These are phyloP conservation scores for Ptycholaimellus sp. DNA, from an alignment of 2,888 invertebrate genomes.

Conservation along the genomic window DNA sequence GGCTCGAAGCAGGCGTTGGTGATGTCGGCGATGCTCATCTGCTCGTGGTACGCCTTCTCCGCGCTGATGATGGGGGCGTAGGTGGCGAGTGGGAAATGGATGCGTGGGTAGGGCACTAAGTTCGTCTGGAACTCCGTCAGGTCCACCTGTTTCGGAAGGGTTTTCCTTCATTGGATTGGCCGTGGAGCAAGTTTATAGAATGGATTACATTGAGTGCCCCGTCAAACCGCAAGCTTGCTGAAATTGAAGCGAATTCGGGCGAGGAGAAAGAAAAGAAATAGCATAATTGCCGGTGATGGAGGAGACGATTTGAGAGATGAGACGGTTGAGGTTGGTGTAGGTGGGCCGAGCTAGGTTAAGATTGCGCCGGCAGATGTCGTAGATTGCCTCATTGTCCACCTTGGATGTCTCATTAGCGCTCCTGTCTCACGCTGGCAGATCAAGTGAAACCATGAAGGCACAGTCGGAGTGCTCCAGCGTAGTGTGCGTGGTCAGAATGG, in stretches of 20 bases:
- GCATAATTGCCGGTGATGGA: conserved; percentile 67
- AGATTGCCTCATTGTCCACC: conserved; percentile 41
- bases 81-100: conserved; percentile 60
- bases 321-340: conserved; percentile 65
- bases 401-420: too few species aligned
- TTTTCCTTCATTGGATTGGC: too few species aligned
- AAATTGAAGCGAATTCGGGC: conserved; percentile 41
- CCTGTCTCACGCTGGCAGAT: too few species aligned
- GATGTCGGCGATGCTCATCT: conserved; percentile 49
- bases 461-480: conserved; percentile 79
- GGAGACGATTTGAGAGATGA: conserved; percentile 50
- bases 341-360: conserved; percentile 53
- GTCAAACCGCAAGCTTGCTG: conserved; percentile 66
- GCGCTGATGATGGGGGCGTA: conserved; percentile 24
- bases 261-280: conserved; percentile 64
- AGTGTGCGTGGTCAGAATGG: conserved; percentile 79
- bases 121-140: conserved; percentile 43
- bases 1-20: conserved; percentile 69
- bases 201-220: conserved; percentile 69
- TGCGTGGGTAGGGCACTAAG: conserved; percentile 57
- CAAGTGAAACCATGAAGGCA: conserved; percentile 85
- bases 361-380: conserved; percentile 62
- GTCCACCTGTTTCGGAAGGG: too few species aligned
- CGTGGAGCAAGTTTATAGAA: too few species aligned
- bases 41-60: conserved; percentile 25